A percentile compares a stretch with the other conserved stretches of the same genome.
Evolutionary conservation across 1,140 invertebrate species (phyloP).

Genomic region (Phthorimaea operculella): DNA sequence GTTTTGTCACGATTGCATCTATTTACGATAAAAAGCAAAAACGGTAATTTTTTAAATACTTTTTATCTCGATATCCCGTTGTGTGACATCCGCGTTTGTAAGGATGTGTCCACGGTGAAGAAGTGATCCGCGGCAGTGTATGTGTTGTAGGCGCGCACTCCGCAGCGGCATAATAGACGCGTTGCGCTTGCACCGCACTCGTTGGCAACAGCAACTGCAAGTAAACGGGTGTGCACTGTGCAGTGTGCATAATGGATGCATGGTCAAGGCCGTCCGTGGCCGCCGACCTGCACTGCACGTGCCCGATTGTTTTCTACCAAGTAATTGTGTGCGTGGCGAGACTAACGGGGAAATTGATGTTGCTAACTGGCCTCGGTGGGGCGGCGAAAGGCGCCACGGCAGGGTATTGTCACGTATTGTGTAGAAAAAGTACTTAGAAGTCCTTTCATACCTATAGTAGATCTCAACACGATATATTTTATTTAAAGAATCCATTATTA

Average conservation of each 20-base stretch:
- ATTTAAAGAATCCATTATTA: no score
- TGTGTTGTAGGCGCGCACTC: constrained; percentile 13
- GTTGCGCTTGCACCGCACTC: constrained; percentile 38
- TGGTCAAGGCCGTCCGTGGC: constrained; percentile 53
- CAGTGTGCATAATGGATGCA: constrained; percentile 59
- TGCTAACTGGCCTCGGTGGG: neutral
- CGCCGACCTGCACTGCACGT: constrained; percentile 42
- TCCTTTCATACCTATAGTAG: no score
- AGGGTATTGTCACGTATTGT: no score
- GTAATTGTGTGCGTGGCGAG: constrained; percentile 17
- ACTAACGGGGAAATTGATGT: constrained; percentile 21
- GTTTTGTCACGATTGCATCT: no score
- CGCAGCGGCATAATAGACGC: constrained; percentile 33
- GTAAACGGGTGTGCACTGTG: constrained; percentile 35
- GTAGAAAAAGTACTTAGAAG: no score
- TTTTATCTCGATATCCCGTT: no score
- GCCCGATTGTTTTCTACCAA: constrained; percentile 43
- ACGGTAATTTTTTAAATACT: no score
- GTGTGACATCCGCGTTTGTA: neutral
- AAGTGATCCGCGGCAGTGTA: neutral
- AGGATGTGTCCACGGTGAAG: neutral
- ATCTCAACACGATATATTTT: no score
- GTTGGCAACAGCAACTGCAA: constrained; percentile 27
- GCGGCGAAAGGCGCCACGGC: no score
- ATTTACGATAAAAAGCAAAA: no score